These are phyloP conservation scores for Thymallus thymallus DNA, from an alignment of 2,113 vertebrate genomes.

Conservation along the genomic window DNA sequence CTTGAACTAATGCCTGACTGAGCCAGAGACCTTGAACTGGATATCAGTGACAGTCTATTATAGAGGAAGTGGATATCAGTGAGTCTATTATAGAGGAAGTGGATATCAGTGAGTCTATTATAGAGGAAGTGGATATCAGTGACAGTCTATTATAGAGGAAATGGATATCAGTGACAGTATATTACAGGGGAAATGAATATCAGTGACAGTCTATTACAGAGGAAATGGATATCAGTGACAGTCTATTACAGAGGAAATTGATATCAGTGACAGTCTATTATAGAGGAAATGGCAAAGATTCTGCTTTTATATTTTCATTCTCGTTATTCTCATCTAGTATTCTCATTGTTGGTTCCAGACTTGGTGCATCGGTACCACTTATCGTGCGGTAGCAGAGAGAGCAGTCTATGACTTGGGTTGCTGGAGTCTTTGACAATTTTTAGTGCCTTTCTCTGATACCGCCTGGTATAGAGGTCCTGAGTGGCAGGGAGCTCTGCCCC, in stretches of 20 bases:
- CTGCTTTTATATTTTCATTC: neutral
- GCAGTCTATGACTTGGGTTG: too few relatives aligned
- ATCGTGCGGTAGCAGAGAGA: too few relatives aligned
- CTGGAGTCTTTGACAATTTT: too few relatives aligned
- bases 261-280: neutral
- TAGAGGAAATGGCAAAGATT: neutral
- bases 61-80: too few relatives aligned
- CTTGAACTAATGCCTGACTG: neutral
- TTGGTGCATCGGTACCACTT: too few relatives aligned
- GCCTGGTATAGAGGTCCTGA: too few relatives aligned
- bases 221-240: constrained; percentile 4
- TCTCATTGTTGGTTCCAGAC: neutral
- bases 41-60: neutral
- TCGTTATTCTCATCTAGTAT: neutral
- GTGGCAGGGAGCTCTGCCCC: too few relatives aligned
- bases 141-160: neutral
- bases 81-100: neutral
- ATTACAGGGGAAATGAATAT: constrained; percentile 3
- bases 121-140: neutral
- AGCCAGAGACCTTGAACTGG: neutral
- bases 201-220: too few relatives aligned
- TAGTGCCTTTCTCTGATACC: too few relatives aligned
- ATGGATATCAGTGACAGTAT: too few relatives aligned
- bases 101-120: neutral
- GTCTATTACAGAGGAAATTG: neutral